These are phyloP conservation scores for Syrphus vitripennis DNA, from an alignment of 2,888 invertebrate genomes.

Conservation along the genomic window DNA sequence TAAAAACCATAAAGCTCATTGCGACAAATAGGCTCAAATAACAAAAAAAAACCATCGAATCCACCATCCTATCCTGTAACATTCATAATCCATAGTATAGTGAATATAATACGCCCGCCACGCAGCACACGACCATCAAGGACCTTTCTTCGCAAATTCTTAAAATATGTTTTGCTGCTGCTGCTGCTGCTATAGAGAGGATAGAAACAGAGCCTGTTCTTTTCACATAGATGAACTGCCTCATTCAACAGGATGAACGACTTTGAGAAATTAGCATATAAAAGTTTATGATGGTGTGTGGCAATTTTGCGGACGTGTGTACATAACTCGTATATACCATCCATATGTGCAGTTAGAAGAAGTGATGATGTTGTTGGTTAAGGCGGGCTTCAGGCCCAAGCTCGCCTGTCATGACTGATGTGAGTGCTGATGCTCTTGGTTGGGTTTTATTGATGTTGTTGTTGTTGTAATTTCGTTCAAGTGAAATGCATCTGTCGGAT, in stretches of 20 bases:
- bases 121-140: constrained; percentile 8
- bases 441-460: constrained; percentile 47
- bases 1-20: neutral
- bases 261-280: constrained; percentile 65
- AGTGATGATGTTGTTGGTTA: neutral
- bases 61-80: neutral
- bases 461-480: constrained; percentile 36
- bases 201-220: constrained; percentile 33
- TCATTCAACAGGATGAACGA: constrained; percentile 67
- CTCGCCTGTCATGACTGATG: constrained; percentile 15
- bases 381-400: neutral
- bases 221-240: constrained; percentile 60
- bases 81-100: neutral
- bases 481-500: constrained; percentile 59
- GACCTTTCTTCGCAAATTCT: constrained; percentile 8
- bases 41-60: neutral
- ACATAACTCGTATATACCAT: constrained; percentile 37
- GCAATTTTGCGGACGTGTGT: constrained; percentile 59
- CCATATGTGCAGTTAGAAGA: neutral
- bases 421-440: constrained; percentile 29
- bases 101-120: neutral
- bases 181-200: no score
- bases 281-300: constrained; percentile 58
- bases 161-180: constrained; percentile 4
- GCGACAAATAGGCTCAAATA: constrained; percentile 18